Base-by-base conservation (phyloP, 2,888 invertebrate genomes). In the Allolobophora icterica region DNA sequence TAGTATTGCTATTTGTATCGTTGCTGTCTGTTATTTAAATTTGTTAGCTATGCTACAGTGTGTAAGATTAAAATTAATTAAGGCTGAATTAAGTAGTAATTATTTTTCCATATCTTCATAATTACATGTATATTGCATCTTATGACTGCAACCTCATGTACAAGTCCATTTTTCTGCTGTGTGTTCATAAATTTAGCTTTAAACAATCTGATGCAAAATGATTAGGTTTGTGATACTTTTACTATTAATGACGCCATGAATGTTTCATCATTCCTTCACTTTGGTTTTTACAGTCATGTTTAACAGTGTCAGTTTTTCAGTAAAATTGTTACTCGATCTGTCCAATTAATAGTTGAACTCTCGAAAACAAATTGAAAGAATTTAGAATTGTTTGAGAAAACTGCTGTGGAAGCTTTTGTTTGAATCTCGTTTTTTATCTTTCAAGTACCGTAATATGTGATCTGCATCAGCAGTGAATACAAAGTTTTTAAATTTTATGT, bases 261-360 rank as follows among this genome's bases (percentile, higher is more conserved):
- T 71, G 71, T 71, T 71, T 71, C 30, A 71, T 71, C 71, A 71
- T 30, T 71, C 71, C 71, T 71, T 71, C 71, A n/a, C 71, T 71
- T n/a, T 71, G 8, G 71, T 71, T 71, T 71, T n/a, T 5, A n/a
- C n/a, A 71, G 71, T 71, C 30, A 0, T 71, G 6, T n/a, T 11
- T 30, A 11, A n/a, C 1, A n/a, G 71, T n/a, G n/a, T 71, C 24
- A 1, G 52, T 52, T 30, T n/a, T 71, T n/a, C 52, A 52, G 52
- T 52, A 24, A 52, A 21, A 52, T 45, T 11, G 4, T 45, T 45
- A 45, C 45, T 45, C 17, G 45, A 45, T 24, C 52, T 52, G 52
- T 24, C 52, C 52, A 52, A 2, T 21, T 52, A 6, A n/a, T 71
- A n/a, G 71, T 13, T 71, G 71, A 71, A 71, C 71, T 71, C 30